These are phyloP conservation scores for Aculops lycopersici DNA, from an alignment of 1,140 invertebrate species.

Conservation along the genomic window DNA sequence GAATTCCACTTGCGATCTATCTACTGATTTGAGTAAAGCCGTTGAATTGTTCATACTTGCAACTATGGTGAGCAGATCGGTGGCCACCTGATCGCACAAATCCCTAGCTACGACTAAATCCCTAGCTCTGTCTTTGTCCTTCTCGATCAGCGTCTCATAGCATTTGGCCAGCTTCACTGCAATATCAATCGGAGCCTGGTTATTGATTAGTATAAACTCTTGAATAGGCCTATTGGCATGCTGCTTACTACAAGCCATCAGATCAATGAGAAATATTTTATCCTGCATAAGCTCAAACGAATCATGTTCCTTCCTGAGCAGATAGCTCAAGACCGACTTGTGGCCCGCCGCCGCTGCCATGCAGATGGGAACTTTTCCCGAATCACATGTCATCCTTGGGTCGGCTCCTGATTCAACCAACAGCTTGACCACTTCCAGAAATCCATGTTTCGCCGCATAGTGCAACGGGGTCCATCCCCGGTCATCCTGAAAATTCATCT, in stretches of 20 bases:
- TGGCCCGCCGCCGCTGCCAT: slow-evolving; percentile 86
- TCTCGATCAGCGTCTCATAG: slow-evolving; percentile 32
- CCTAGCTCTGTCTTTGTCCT: slow-evolving; percentile 85
- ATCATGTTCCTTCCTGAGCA: slow-evolving; percentile 87
- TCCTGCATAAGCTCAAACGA: slow-evolving; percentile 89
- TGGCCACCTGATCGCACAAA: slow-evolving; percentile 86
- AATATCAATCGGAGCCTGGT: slow-evolving; percentile 85
- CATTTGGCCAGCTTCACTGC: slow-evolving; percentile 75
- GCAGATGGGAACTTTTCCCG: slow-evolving; percentile 74
- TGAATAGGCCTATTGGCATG: slow-evolving; percentile 80
- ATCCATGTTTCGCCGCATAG: slow-evolving; percentile 71
- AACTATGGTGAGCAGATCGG: slow-evolving; percentile 66
- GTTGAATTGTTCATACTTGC: slow-evolving; percentile 71
- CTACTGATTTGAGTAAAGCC: slow-evolving; percentile 55
- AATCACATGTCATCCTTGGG: slow-evolving; percentile 57
- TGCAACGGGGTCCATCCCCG: slow-evolving; percentile 91
- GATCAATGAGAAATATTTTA: slow-evolving; percentile 81
- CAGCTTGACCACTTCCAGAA: slow-evolving; percentile 68
- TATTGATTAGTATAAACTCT: slow-evolving; percentile 76
- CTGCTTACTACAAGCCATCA: slow-evolving; percentile 92
- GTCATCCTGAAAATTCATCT: slow-evolving; percentile 83
- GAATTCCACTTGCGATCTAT: slow-evolving; percentile 64
- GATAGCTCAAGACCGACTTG: slow-evolving; percentile 68
- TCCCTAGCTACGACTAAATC: slow-evolving; percentile 73
- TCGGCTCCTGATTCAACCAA: slow-evolving; percentile 78